Percentiles rank a stretch among this genome's conserved stretches.
phyloP scores from a whole-genome alignment of 1,140 invertebrate species.

The Thaumatotibia leucotreta region DNA sequence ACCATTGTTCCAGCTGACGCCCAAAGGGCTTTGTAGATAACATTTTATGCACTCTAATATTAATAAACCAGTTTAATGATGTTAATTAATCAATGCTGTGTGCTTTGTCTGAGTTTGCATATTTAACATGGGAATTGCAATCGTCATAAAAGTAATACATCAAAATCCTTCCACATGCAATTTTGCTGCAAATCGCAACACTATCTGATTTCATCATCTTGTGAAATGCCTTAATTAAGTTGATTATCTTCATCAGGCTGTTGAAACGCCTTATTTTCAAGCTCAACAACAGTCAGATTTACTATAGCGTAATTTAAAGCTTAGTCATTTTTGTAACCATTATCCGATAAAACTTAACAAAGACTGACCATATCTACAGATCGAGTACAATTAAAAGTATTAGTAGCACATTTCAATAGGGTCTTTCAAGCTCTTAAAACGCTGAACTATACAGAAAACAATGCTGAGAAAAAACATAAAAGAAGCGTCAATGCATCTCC shows the following conservation, averaged over 20 bases:
- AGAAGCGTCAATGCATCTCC: slow-evolving; percentile 35
- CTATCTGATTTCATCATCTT: background rate
- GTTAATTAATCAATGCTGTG: slow-evolving; percentile 57
- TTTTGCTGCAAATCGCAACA: background rate
- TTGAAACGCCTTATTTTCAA: background rate
- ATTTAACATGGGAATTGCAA: background rate
- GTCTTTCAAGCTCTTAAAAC: slow-evolving; percentile 56
- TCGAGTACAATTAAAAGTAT: slow-evolving; percentile 42
- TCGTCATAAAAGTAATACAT: background rate
- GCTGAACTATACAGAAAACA: slow-evolving; percentile 45
- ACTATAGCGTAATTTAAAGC: background rate
- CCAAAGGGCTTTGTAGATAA: slow-evolving; percentile 34
- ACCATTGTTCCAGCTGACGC: slow-evolving; percentile 53
- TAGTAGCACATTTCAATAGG: slow-evolving; percentile 43
- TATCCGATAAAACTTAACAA: slow-evolving; percentile 6
- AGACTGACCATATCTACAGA: slow-evolving; percentile 31
- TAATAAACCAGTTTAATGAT: slow-evolving; percentile 65
- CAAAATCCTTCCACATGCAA: background rate
- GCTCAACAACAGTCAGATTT: background rate
- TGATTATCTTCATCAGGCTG: background rate
- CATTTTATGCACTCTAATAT: slow-evolving; percentile 55
- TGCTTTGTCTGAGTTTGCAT: slow-evolving; percentile 28
- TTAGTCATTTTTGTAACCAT: slow-evolving; percentile 2
- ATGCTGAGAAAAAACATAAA: slow-evolving; percentile 46
- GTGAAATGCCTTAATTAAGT: background rate